phyloP scores from a whole-genome alignment of 2,797 vertebrate species.

The Rhadinocentrus ornatus region DNA sequence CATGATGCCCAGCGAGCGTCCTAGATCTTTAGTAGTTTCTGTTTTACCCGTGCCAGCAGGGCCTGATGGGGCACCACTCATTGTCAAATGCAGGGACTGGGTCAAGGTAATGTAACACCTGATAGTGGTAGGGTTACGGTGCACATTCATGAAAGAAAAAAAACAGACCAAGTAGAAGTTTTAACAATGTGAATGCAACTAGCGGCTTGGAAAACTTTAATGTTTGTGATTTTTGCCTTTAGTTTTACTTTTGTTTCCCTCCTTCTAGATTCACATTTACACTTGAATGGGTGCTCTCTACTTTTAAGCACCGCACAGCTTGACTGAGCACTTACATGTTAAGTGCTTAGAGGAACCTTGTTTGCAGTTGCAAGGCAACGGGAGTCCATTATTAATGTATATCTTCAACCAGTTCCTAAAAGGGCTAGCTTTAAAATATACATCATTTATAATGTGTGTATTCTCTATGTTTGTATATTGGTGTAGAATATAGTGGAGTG shows the following conservation, averaged over 20 bases:
- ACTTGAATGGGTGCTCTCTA: neutral
- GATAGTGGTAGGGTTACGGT: conserved; percentile 1
- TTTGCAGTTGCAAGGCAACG: neutral
- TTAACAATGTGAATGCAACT: too few species aligned
- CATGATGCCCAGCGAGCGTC: conserved; percentile 86
- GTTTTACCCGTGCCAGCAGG: conserved; percentile 83
- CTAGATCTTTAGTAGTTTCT: conserved; percentile 85
- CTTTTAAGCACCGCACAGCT: conserved; percentile 4
- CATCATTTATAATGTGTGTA: neutral
- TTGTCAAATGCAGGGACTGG: conserved; percentile 79
- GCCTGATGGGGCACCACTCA: conserved; percentile 83
- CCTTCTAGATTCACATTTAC: neutral
- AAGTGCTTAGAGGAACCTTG: neutral
- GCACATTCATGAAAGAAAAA: conserved; percentile 5
- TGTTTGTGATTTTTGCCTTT: neutral
- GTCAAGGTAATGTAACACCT: conserved; percentile 86
- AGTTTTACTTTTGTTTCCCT: neutral
- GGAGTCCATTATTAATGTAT: neutral
- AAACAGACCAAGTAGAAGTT: neutral
- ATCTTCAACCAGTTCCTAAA: neutral
- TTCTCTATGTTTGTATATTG: neutral
- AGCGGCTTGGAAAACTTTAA: neutral
- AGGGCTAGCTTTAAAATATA: neutral
- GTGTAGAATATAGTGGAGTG: neutral
- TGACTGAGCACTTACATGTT: conserved; percentile 8